Conservation (phyloP, 2,888 invertebrate genomes). For the Drosophila paramelanica region DNA sequence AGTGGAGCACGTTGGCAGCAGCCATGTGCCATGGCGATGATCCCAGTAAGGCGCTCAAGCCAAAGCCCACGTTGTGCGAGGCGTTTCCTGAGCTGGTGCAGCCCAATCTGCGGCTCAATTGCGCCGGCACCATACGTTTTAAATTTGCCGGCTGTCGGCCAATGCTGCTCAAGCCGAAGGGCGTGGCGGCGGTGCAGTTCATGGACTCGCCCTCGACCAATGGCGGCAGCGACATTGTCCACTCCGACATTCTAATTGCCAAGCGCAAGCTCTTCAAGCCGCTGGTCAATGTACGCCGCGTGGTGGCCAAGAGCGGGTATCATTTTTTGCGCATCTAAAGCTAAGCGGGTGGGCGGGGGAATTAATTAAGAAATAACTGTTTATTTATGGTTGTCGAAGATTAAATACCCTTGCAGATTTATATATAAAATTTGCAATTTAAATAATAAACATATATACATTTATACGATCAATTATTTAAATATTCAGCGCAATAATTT, state of each 20-base stretch:
- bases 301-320: slow-evolving; percentile 75
- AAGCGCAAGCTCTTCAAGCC: slow-evolving; percentile 83
- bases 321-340: slow-evolving; percentile 73
- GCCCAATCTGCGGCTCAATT: slow-evolving; percentile 76
- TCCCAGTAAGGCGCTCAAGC: slow-evolving; percentile 77
- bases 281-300: slow-evolving; percentile 76
- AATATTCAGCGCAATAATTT: no score
- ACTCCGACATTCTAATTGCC: slow-evolving; percentile 81
- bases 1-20: slow-evolving; percentile 80
- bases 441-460: no score
- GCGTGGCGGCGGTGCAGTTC: slow-evolving; percentile 22
- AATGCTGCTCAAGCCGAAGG: slow-evolving; percentile 76
- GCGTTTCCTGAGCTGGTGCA: slow-evolving; percentile 72
- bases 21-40: slow-evolving; percentile 82
- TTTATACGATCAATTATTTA: no score
- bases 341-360: neutral
- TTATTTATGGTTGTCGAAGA: no score
- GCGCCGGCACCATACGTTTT: slow-evolving; percentile 82
- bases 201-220: slow-evolving; percentile 57
- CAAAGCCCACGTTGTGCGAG: slow-evolving; percentile 69
- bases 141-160: slow-evolving; percentile 84
- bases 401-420: no score
- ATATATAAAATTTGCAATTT: no score
- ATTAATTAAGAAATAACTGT: slow-evolving; percentile 3
- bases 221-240: slow-evolving; percentile 53